Evolutionary conservation across 1,140 invertebrate genomes (phyloP), one percentile per base, ranked within the genome.

Genomic region (Neodiprion fabricii): DNA sequence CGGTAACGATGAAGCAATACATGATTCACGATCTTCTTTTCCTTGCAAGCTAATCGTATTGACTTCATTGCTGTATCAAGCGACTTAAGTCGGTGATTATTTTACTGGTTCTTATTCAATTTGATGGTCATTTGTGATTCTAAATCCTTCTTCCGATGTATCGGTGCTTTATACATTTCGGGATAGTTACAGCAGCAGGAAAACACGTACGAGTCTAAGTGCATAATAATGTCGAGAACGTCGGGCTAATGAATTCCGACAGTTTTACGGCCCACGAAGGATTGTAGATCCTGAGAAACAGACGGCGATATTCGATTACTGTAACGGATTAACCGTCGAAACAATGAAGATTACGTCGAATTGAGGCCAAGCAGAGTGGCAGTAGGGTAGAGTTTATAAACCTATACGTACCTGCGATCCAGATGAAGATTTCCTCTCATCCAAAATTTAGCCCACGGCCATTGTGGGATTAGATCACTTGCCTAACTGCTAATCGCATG

Each of bases 321-420:
- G 5, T 40, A 40, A 5, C 53, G 53, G 53, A 61, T 61, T 61
- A 61, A 7, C 53, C 53, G 53, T 61, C 9, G 53, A 61, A 61
- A 61, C 53, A 61, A 61, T 61, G n/a, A 61, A 61, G 53, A 61
- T 61, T 61, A 61, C n/a, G n/a, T 61, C 11, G 53, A 61, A 61
- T 61, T 17, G 53, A 9, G 53, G 53, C 53, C 53, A 17, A 61
- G 9, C 53, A 14, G 28, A 40, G 28, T 40, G 28, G 28, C 28
- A 5, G 1, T 40, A 40, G 28, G 28, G 28, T 40, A 40, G 28
- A 40, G 28, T 40, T 40, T 40, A 40, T 40, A 40, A 2, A 40
- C 28, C 2, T 40, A 40, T 40, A 40, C 28, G 5, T 40, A 40
- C 28, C 28, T 61, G n/a, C 53, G 9, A 61, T 61, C 53, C 53